Evolutionary conservation across 2,797 vertebrate genomes (phyloP).

Genomic region (Bradypus variegatus): DNA sequence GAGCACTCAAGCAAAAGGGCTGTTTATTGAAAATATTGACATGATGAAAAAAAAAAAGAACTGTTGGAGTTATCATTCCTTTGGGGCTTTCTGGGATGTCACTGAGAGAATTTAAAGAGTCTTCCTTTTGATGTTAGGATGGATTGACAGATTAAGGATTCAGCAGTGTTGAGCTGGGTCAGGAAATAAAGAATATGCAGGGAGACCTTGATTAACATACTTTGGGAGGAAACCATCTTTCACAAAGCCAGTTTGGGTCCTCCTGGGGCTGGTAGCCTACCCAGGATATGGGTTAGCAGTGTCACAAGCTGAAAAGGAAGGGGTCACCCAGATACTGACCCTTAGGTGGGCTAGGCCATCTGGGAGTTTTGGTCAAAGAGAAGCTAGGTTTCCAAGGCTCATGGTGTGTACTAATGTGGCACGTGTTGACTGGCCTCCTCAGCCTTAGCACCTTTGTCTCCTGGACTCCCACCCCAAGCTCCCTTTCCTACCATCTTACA

Average conservation of each 20-base stretch:
- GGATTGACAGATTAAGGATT: not conserved
- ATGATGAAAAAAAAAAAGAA: slow-evolving; percentile 12
- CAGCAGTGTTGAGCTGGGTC: not conserved
- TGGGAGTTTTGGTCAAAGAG: not conserved
- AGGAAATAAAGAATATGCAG: rapidly evolving
- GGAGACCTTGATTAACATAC: rapidly evolving
- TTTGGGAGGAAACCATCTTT: not conserved
- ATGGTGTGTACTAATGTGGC: rapidly evolving
- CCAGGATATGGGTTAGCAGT: rapidly evolving
- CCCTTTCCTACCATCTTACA: rapidly evolving
- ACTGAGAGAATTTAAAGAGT: not conserved
- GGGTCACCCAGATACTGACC: rapidly evolving
- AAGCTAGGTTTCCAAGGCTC: not conserved
- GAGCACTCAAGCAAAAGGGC: slow-evolving; percentile 49
- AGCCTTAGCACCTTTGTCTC: not conserved
- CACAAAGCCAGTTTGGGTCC: rapidly evolving
- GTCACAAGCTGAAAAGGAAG: too few species aligned
- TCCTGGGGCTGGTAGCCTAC: rapidly evolving
- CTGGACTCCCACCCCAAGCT: rapidly evolving
- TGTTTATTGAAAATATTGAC: slow-evolving; percentile 62
- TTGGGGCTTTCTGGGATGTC: slow-evolving; percentile 42
- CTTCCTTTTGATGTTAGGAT: not conserved
- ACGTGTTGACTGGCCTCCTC: rapidly evolving
- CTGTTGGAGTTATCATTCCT: slow-evolving; percentile 34
- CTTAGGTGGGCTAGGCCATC: too few species aligned